These are phyloP conservation scores for Anoura caudifer DNA, from an alignment of 2,113 vertebrate species.

Conservation along the genomic window DNA sequence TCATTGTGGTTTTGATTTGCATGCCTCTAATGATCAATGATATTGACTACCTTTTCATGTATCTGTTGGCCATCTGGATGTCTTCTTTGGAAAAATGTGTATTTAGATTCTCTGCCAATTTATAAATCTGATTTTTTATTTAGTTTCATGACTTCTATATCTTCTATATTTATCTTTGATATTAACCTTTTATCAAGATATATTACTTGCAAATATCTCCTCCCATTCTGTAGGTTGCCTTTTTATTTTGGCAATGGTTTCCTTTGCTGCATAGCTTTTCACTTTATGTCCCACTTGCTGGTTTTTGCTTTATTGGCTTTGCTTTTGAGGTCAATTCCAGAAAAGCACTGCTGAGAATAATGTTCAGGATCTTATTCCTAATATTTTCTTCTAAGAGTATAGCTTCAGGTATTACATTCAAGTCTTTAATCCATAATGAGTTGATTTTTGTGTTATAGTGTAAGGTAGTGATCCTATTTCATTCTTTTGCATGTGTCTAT, in stretches of 20 bases:
- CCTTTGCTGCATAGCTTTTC: background rate
- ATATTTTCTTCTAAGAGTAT: background rate
- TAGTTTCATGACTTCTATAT: background rate
- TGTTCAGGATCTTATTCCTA: background rate
- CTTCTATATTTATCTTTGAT: background rate
- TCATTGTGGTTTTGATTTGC: background rate
- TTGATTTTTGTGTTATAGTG: background rate
- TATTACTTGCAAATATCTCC: background rate
- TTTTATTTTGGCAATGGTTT: background rate
- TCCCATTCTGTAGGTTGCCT: background rate
- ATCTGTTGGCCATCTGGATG: background rate
- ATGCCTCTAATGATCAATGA: background rate
- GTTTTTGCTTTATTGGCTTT: background rate
- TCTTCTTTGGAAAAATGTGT: background rate
- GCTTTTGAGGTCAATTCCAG: background rate
- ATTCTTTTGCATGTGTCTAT: background rate
- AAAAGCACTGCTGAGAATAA: background rate
- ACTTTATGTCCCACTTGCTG: background rate
- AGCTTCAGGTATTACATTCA: background rate
- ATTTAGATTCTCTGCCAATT: background rate
- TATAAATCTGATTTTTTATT: background rate
- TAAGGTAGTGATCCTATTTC: background rate
- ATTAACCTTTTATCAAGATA: background rate
- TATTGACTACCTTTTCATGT: background rate
- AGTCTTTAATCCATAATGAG: background rate